A percentile compares a stretch with the other conserved stretches of the same genome.
These are phyloP conservation scores for Geotrypetes seraphini DNA, from an alignment of 2,797 vertebrate genomes.

Conservation along the genomic window DNA sequence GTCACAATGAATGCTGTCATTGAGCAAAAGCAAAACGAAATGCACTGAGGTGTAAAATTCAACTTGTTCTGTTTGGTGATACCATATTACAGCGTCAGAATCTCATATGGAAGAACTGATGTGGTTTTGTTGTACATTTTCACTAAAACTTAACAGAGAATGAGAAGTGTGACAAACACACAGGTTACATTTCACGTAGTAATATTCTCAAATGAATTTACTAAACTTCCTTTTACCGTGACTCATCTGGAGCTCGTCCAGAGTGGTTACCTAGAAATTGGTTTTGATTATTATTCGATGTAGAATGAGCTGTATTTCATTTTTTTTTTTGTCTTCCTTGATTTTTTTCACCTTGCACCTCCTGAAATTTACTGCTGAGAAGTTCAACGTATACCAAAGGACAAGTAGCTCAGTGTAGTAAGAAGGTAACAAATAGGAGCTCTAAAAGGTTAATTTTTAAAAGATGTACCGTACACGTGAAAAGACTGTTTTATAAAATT, in stretches of 20 bases:
- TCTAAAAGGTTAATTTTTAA: no score
- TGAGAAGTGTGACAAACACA: neutral
- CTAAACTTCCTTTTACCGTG: neutral
- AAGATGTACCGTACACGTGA: no score
- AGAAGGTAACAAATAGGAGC: no score
- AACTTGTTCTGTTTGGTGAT: constrained; percentile 32
- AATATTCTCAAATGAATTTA: neutral
- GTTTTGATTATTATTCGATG: no score
- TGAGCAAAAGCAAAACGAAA: constrained; percentile 27
- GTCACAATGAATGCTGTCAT: constrained; percentile 28
- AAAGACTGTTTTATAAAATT: no score
- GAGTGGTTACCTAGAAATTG: no score
- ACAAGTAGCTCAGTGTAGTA: no score
- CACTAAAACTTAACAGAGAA: neutral
- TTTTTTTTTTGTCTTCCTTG: no score
- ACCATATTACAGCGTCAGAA: constrained; percentile 16
- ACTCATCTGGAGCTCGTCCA: neutral
- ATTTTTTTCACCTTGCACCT: no score
- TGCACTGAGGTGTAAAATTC: constrained; percentile 29
- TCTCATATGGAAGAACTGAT: constrained; percentile 18
- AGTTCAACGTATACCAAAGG: no score
- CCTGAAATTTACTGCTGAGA: no score
- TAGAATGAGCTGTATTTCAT: no score
- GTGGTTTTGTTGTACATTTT: neutral
- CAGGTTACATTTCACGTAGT: neutral